A percentile compares a stretch with the other conserved stretches of the same genome.
Conservation (phyloP, 2,797 vertebrate genomes). For the Neolamprologus multifasciatus region DNA sequence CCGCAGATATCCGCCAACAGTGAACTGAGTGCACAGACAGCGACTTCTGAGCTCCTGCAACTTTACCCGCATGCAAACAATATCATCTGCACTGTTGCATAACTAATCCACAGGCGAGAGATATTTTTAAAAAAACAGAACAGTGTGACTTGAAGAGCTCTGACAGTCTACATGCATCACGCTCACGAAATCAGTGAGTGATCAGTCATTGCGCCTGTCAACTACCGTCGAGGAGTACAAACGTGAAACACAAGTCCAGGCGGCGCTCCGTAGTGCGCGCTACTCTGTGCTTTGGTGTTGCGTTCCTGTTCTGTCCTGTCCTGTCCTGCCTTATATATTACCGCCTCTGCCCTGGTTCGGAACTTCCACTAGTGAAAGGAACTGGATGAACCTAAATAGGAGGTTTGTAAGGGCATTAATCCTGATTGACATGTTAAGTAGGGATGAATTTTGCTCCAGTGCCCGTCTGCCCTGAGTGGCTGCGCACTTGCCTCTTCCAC, state of each 20-base stretch:
- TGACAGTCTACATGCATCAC: constrained; percentile 19
- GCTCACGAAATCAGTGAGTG: neutral
- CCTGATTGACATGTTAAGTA: constrained; percentile 95
- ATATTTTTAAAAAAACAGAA: neutral
- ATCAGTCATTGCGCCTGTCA: constrained; percentile 52
- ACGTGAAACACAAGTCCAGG: constrained; percentile 16
- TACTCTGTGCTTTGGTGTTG: constrained; percentile 35
- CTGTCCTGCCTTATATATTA: constrained; percentile 53
- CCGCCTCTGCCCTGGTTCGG: constrained; percentile 46
- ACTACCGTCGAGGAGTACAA: neutral
- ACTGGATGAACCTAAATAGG: constrained; percentile 53
- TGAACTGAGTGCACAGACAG: neutral
- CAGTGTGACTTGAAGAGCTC: neutral
- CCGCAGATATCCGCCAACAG: neutral
- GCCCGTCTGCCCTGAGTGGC: constrained; percentile 76
- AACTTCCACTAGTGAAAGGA: constrained; percentile 53
- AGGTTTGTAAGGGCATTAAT: constrained; percentile 86
- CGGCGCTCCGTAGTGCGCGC: constrained; percentile 31
- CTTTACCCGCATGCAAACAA: constrained; percentile 15
- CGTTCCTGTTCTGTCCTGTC: constrained; percentile 36
- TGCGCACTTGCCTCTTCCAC: constrained; percentile 64
- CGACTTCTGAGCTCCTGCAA: neutral
- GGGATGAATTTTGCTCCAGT: constrained; percentile 77
- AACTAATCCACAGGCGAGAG: constrained; percentile 13
- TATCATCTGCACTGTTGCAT: constrained; percentile 13